Percentiles rank a stretch among this genome's conserved stretches.
These are phyloP conservation scores for Sebastiscus albofasciatus DNA, from an alignment of 2,797 vertebrate species.

Conservation along the genomic window DNA sequence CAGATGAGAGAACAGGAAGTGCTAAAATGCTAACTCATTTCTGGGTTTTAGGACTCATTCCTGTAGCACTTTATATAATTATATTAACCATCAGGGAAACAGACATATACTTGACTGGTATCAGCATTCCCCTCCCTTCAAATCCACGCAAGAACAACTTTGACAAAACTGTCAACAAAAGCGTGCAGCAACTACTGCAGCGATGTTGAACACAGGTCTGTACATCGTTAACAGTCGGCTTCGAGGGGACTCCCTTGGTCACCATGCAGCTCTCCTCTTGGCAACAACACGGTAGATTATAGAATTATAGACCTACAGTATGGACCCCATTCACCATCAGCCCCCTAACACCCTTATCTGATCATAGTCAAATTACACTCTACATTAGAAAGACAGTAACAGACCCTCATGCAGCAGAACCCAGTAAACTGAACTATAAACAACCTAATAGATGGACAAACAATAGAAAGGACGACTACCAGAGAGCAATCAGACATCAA, in stretches of 20 bases:
- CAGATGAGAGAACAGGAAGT: too few species aligned
- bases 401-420: too few species aligned
- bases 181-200: not conserved
- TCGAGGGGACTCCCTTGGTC: not conserved
- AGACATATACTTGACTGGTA: not conserved
- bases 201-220: not conserved
- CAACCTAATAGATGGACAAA: not conserved
- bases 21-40: too few species aligned
- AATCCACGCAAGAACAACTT: not conserved
- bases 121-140: not conserved
- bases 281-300: too few species aligned
- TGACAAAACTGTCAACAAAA: not conserved
- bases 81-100: not conserved
- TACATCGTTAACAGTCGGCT: not conserved
- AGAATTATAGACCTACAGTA: too few species aligned
- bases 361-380: too few species aligned
- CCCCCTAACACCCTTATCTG: not conserved
- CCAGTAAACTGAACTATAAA: too few species aligned
- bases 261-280: rapidly evolving
- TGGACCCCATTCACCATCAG: not conserved
- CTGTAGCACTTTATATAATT: too few species aligned
- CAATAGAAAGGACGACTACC: not conserved
- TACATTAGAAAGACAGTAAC: too few species aligned
- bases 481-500: not conserved
- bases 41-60: too few species aligned